These are phyloP conservation scores for Toxostoma redivivum DNA, from an alignment of 2,113 vertebrate genomes.

Conservation along the genomic window DNA sequence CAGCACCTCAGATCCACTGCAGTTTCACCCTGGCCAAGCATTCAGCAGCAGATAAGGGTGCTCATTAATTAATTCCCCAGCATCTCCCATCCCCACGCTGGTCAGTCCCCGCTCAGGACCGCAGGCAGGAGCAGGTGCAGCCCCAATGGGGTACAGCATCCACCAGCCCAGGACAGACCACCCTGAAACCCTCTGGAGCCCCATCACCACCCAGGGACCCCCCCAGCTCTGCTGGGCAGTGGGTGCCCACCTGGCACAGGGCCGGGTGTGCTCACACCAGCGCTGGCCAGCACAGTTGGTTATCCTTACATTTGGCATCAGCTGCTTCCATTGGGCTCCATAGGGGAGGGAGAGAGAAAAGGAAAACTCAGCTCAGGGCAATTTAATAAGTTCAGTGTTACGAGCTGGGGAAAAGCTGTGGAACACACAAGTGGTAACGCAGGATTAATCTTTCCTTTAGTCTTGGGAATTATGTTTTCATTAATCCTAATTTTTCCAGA, in stretches of 20 bases:
- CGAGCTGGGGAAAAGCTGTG: constrained; percentile 48
- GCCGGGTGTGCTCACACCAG: fast-evolving
- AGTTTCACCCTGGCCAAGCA: background rate
- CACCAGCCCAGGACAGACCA: background rate
- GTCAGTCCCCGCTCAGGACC: background rate
- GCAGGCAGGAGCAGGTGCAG: background rate
- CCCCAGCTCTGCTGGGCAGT: fast-evolving
- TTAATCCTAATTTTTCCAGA: constrained; percentile 72
- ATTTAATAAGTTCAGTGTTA: constrained; percentile 54
- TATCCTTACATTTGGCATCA: background rate
- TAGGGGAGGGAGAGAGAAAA: constrained; percentile 11
- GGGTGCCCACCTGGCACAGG: background rate
- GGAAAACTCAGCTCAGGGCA: constrained; percentile 36
- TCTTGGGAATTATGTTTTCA: constrained; percentile 63
- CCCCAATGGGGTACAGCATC: fast-evolving
- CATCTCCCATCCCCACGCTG: fast-evolving
- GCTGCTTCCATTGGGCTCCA: constrained; percentile 6
- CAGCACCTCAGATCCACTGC: fast-evolving
- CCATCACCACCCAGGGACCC: background rate
- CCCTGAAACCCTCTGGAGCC: fast-evolving
- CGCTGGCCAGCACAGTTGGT: background rate
- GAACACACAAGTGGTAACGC: constrained; percentile 62
- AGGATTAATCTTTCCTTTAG: constrained; percentile 62
- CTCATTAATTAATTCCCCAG: background rate
- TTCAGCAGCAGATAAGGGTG: fast-evolving